Evolutionary conservation across 2,888 invertebrate genomes (phyloP), one percentile per base, ranked within the genome.

Genomic region (Epistrophe eligans): DNA sequence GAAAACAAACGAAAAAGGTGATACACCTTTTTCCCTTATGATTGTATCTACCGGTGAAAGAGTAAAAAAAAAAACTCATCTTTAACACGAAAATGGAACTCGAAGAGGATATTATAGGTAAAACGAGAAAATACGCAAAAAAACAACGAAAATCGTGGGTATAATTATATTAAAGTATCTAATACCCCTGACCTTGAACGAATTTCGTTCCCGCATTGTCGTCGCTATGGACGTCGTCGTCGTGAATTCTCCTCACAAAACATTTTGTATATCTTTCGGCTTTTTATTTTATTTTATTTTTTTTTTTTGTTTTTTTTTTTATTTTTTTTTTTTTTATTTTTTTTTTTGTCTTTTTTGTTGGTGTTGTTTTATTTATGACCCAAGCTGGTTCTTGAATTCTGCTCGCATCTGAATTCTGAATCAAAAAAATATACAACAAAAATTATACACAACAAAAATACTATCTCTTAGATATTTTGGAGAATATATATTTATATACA

Each of bases 111-210:
- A 67, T n/a, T 45, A 60, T 45, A 43, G 62, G 40, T 62, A 60
- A 58, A 72, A 45, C 40, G 35, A 50, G 40, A 55, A 64, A 81
- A 67, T 48, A 60, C 58, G 55, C 66, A 48, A 52, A 66, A 58
- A 64, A 64, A 73, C 13, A 19, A 64, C 7, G 9, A 35, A 64
- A 45, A 81, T 45, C 38, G 70, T 71, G 73, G 85, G 77, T 79
- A 76, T 82, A 83, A 87, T 83, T 87, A 79, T 87, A 76, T 87
- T 87, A 50, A 55, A 38, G 83, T 83, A 76, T 83, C 83, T 87
- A 87, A 87, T 87, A 87, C 83, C 83, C 85, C 87, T 87, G 87
- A 87, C 87, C 83, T 87, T 87, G 87, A 83, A 87, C 87, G 87
- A 87, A 87, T 87, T 87, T 87, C 76, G 60, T 82, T 87, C 76